Evolutionary conservation across 2,888 invertebrate species (phyloP), one percentile per base, ranked within the genome.

Genomic region (Aphodius granarius): DNA sequence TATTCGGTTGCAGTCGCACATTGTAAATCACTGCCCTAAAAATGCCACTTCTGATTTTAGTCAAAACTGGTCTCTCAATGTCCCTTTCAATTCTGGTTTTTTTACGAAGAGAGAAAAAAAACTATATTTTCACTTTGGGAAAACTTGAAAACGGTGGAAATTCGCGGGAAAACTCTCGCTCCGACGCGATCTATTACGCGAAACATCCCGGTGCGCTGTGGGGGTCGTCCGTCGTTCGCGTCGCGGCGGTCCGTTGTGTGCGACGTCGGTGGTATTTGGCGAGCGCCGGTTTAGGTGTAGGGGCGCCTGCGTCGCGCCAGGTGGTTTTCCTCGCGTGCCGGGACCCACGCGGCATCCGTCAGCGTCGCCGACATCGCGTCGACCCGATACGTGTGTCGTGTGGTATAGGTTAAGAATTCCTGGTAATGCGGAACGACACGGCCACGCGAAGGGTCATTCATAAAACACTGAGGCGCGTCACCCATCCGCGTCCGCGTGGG

Each of bases 401-500:
- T 76, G 74, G 73, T 75, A 73, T 78, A 77, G 79, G 78, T 78
- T 79, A 79, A 78, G 78, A 73, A 77, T 77, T 77, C 74, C 18
- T 66, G 63, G 68, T 66, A 73, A 75, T n/a, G 22, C 21, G 68
- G 22, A 68, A 20, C 68, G 66, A 63, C 63, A 63, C n/a, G 16
- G n/a, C 65, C 65, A 65, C 65, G 65, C 65, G 22, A 68, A 43
- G 43, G 43, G 43, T 43, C 43, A 43, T 43, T 43, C 43, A 43
- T 43, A 43, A 43, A 43, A 43, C 43, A 43, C 2, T 9, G 43
- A 6, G 43, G 43, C 43, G 43, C 13, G 43, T 1, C 23, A 5
- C 43, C 9, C 13, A 43, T 43, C 43, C 13, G 1, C 13, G 43
- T 6, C 43, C 9, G 4, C 4, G 43, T 3, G 43, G 0, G 43